These are phyloP conservation scores for Sturnira hondurensis DNA, from an alignment of 2,113 vertebrate species.

Conservation along the genomic window DNA sequence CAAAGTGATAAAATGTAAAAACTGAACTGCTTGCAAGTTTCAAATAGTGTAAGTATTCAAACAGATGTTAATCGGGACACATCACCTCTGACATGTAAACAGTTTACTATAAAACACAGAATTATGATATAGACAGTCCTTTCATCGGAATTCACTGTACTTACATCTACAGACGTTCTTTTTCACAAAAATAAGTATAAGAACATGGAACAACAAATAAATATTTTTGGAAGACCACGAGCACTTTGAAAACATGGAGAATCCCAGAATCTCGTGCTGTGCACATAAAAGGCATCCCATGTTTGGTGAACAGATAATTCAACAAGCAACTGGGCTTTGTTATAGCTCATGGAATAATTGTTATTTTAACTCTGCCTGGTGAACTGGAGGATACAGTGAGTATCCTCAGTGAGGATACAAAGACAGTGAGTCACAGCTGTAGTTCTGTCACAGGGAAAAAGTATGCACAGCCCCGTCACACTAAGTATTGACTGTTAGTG, in stretches of 20 bases:
- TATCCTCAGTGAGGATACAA: too few species aligned
- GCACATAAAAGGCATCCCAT: neutral
- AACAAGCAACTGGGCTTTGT: slow-evolving; percentile 32
- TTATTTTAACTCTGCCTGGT: slow-evolving; percentile 9
- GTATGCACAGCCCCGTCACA: neutral
- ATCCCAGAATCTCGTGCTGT: neutral
- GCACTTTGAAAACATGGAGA: neutral
- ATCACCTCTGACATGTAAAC: neutral
- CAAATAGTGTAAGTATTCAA: slow-evolving; percentile 17
- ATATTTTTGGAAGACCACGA: neutral
- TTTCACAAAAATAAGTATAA: neutral
- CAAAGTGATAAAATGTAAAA: slow-evolving; percentile 19
- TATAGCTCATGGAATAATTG: slow-evolving; percentile 10
- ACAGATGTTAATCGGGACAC: neutral
- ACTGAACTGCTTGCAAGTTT: slow-evolving; percentile 1
- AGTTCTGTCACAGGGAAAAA: neutral
- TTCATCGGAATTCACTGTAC: slow-evolving; percentile 6
- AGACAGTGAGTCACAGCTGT: neutral
- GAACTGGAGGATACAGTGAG: neutral
- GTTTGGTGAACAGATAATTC: slow-evolving; percentile 4
- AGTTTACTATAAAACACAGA: neutral
- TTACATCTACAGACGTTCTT: neutral
- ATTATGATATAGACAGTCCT: neutral
- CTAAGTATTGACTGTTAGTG: slow-evolving; percentile 16
- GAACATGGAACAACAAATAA: neutral